phyloP scores from a whole-genome alignment of 2,888 invertebrate species.

The Agonum fuliginosum region DNA sequence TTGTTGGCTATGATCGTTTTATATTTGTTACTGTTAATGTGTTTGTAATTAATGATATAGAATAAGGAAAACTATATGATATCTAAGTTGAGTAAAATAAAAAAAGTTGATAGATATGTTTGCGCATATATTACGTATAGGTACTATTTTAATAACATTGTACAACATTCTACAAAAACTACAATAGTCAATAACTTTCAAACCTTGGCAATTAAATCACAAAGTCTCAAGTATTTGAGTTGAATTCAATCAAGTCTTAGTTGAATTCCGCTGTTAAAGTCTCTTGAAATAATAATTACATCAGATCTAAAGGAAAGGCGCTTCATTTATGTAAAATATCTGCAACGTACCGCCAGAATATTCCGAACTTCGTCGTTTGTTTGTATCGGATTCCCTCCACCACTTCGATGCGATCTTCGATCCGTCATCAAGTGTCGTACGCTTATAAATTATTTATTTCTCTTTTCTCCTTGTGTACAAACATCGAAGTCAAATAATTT shows the following conservation, averaged over 20 bases:
- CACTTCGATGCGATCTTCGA: not conserved
- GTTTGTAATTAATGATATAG: too few species aligned
- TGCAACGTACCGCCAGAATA: not conserved
- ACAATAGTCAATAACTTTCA: constrained; percentile 14
- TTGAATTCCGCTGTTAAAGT: not conserved
- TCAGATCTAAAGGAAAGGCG: constrained; percentile 1
- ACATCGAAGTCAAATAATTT: constrained; percentile 58
- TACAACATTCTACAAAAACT: constrained; percentile 6
- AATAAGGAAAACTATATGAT: too few species aligned
- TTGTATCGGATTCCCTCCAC: constrained; percentile 18
- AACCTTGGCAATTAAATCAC: constrained; percentile 5
- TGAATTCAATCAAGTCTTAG: constrained; percentile 15
- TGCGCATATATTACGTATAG: too few species aligned
- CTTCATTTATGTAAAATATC: constrained; percentile 35
- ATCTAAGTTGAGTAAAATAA: too few species aligned
- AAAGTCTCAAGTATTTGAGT: constrained; percentile 2
- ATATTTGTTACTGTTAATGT: too few species aligned
- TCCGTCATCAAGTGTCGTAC: constrained; percentile 51
- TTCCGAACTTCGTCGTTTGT: constrained; percentile 30
- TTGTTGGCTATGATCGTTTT: too few species aligned
- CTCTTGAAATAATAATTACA: constrained; percentile 35
- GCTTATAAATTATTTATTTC: constrained; percentile 59
- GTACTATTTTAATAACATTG: not conserved
- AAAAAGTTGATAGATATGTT: too few species aligned
- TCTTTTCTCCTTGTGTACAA: constrained; percentile 49